Percentiles rank a stretch among this genome's conserved stretches.
These are phyloP conservation scores for Timema cristinae DNA, from an alignment of 2,888 invertebrate species.

Conservation along the genomic window DNA sequence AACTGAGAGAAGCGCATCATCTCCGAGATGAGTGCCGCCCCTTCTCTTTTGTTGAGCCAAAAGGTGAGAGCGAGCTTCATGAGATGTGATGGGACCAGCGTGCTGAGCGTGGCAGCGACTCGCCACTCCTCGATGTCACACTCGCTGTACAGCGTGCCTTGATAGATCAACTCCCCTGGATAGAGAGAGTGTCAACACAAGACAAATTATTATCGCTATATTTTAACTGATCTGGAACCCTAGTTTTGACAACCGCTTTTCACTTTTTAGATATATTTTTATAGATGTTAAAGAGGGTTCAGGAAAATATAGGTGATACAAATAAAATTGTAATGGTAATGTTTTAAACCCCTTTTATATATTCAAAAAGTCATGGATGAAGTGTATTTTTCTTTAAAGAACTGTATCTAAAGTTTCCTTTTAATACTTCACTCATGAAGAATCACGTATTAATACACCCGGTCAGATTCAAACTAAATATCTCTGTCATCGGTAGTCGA, in stretches of 20 bases:
- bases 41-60: conserved; percentile 57
- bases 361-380: too few species aligned
- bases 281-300: too few species aligned
- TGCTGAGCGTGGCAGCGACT: conserved; percentile 45
- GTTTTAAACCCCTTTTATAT: too few species aligned
- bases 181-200: conserved; percentile 17
- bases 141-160: conserved; percentile 44
- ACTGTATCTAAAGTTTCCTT: too few species aligned
- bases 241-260: not conserved
- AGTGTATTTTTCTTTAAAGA: too few species aligned
- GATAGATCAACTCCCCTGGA: conserved; percentile 45
- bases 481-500: too few species aligned
- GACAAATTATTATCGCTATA: conserved; percentile 1
- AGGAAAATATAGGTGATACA: too few species aligned
- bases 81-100: conserved; percentile 60
- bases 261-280: too few species aligned
- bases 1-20: conserved; percentile 65
- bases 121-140: conserved; percentile 44
- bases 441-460: too few species aligned
- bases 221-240: not conserved
- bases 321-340: too few species aligned
- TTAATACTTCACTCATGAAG: too few species aligned
- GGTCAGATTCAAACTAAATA: too few species aligned
- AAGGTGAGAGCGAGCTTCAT: conserved; percentile 66
- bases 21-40: conserved; percentile 53